Conservation (phyloP, 1,140 invertebrate genomes). For the Thaumatotibia leucotreta region DNA sequence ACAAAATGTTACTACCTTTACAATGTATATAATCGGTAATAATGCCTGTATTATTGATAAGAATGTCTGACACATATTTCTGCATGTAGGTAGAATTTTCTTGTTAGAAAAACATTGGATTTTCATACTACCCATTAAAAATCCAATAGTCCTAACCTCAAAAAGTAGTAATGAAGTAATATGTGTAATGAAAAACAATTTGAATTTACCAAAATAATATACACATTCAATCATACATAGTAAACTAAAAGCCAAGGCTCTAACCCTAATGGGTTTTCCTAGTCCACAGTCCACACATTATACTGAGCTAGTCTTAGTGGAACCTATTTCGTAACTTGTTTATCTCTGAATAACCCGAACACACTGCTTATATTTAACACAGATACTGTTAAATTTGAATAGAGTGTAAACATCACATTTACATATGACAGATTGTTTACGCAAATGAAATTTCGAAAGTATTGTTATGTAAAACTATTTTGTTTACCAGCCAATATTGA, state of each 20-base stretch:
- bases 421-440: neutral
- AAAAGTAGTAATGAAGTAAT: neutral
- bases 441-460: neutral
- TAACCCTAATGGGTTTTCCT: too few relatives aligned
- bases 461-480: neutral
- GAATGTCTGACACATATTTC: neutral
- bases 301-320: too few relatives aligned
- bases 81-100: neutral
- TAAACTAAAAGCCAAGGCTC: too few relatives aligned
- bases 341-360: neutral
- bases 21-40: neutral
- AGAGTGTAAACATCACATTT: constrained; percentile 6
- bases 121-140: neutral
- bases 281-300: too few relatives aligned
- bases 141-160: neutral
- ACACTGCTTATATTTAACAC: constrained; percentile 14
- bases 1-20: constrained; percentile 2
- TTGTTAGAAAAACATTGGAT: neutral
- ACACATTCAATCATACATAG: too few relatives aligned
- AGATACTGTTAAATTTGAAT: constrained; percentile 16
- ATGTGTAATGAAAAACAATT: too few relatives aligned
- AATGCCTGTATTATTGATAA: neutral
- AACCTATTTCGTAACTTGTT: neutral
- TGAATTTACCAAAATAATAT: too few relatives aligned
- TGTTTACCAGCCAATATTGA: neutral